Evolutionary conservation across 2,797 vertebrate genomes (phyloP), one percentile per base, ranked within the genome.

Genomic region (Buphagus erythrorhynchus): DNA sequence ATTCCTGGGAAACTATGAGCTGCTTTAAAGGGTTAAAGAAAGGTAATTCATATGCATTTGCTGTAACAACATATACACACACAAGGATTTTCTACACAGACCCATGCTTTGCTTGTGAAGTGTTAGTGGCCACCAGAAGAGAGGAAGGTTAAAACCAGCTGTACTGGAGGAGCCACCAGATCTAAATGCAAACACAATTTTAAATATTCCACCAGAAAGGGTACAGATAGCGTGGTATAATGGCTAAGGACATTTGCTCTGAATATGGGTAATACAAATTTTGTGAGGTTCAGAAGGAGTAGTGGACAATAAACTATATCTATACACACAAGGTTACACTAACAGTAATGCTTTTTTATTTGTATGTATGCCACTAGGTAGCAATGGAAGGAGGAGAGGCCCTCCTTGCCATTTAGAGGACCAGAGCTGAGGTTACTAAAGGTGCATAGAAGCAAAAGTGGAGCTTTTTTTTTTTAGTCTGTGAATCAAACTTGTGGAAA

Each of bases 81-180:
- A 21, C 18, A 55, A 74, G 5, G 24, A 63, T 75, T 75, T 90
- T 82, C 51, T 36, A 66, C 14, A 35, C 6, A 83, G 54, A 88
- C 16, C 38, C 19, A n/a, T 21, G 45, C 35, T 90, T 86, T 74
- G 35, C 79, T 80, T 76, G 18, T 63, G 16, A 90, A 77, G n/a
- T 22, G n/a, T 63, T 71, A 74, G 69, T 21, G 29, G 35, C 52
- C 49, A 43, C 49, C 1, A 6, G 46, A 71, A 92, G 49, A 51
- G 29, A 51, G 12, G 25, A 88, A 78, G n/a, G 63, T 67, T 85
- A 86, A 88, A 96, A 83, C 18, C 72, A 92, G 54, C 54, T 88
- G 42, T 67, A 83, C 28, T 36, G 55, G 22, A 84, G 21, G 29
- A 84, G 33, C 25, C 54, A 72, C 16, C 51, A 38, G 42, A 73